Evolutionary conservation across 2,113 vertebrate genomes (phyloP).

Genomic region (Pituophis catenifer): DNA sequence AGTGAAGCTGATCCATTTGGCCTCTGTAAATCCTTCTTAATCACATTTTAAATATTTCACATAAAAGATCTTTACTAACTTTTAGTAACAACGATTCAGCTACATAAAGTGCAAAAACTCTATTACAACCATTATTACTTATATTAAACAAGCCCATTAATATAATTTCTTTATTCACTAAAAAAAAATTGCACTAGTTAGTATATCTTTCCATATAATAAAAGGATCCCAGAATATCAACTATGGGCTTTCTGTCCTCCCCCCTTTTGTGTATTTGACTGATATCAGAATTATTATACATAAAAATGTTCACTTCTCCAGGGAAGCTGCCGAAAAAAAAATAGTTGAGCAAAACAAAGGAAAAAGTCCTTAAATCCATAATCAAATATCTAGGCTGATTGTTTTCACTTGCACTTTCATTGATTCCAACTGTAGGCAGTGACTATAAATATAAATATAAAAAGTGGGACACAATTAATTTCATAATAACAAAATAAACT

Average conservation of each 20-base stretch:
- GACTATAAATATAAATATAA: constrained; percentile 77
- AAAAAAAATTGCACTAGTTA: not conserved
- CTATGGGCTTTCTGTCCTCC: constrained; percentile 5
- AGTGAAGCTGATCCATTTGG: not conserved
- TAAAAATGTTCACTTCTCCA: constrained; percentile 65
- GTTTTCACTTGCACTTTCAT: constrained; percentile 78
- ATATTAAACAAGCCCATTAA: not conserved
- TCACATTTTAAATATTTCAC: not conserved
- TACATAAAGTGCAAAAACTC: not conserved
- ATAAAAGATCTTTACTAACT: not conserved
- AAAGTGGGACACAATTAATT: constrained; percentile 79
- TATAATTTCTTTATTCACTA: not conserved
- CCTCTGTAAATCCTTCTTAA: not conserved
- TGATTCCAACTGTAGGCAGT: constrained; percentile 80
- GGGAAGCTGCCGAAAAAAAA: constrained; percentile 68
- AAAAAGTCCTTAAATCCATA: constrained; percentile 73
- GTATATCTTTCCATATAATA: not conserved
- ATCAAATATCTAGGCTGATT: constrained; percentile 87
- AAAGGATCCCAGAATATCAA: not conserved
- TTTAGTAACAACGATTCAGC: not conserved
- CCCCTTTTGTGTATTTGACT: constrained; percentile 40
- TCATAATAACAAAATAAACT: constrained; percentile 81
- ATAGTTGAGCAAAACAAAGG: constrained; percentile 59
- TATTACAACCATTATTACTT: not conserved
- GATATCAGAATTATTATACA: constrained; percentile 70